Percentiles rank a stretch among this genome's conserved stretches.
Conservation (phyloP, 2,888 invertebrate genomes). For the Elgonia sp. region DNA sequence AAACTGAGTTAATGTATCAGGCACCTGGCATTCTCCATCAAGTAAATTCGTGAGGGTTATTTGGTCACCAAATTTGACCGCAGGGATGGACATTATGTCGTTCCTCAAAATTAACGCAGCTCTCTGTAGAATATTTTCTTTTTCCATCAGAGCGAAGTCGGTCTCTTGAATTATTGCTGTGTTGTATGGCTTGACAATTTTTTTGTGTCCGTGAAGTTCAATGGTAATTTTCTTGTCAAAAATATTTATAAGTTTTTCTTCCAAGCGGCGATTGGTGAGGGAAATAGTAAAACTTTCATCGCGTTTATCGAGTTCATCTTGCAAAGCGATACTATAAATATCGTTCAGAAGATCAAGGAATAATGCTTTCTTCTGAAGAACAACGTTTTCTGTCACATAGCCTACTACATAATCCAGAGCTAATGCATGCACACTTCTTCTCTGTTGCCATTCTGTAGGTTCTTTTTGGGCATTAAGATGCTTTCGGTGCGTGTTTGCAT, state of each 20-base stretch:
- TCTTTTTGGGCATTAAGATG: neutral
- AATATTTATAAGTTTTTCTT: slow-evolving; percentile 23
- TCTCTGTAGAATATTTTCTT: slow-evolving; percentile 36
- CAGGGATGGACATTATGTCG: neutral
- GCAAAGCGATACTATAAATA: slow-evolving; percentile 16
- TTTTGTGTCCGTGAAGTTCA: slow-evolving; percentile 21
- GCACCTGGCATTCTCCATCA: slow-evolving; percentile 66
- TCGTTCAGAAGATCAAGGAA: slow-evolving; percentile 31
- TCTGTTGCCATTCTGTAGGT: neutral
- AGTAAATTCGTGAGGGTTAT: slow-evolving; percentile 39
- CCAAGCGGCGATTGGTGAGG: slow-evolving; percentile 24
- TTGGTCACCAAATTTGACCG: slow-evolving; percentile 12
- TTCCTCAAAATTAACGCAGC: slow-evolving; percentile 40
- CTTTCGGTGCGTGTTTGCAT: neutral
- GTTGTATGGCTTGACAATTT: slow-evolving; percentile 46
- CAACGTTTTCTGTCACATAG: slow-evolving; percentile 17
- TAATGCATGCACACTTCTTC: slow-evolving; percentile 23
- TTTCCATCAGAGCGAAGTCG: slow-evolving; percentile 32
- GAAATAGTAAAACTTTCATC: slow-evolving; percentile 4
- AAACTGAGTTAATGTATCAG: slow-evolving; percentile 52
- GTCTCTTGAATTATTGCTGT: slow-evolving; percentile 1
- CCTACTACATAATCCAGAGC: slow-evolving; percentile 24
- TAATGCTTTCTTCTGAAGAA: slow-evolving; percentile 15
- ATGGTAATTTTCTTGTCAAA: slow-evolving; percentile 42
- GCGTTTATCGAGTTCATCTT: slow-evolving; percentile 26